Evolutionary conservation across 2,797 vertebrate species (phyloP).

Genomic region (Falco naumanni): DNA sequence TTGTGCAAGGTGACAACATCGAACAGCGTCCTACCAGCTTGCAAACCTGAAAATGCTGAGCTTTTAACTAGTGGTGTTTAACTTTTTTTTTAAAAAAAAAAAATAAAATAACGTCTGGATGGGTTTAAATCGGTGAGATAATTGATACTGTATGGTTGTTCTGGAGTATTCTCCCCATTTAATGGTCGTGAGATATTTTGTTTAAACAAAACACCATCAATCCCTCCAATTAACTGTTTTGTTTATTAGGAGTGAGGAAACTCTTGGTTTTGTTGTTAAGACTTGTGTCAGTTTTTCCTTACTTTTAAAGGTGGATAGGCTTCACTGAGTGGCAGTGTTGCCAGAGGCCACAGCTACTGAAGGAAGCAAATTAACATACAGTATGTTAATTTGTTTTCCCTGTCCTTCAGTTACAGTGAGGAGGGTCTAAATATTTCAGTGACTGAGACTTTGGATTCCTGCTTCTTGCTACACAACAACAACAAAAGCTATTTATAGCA

Average conservation of each 20-base stretch:
- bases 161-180: neutral
- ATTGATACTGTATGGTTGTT: constrained; percentile 7
- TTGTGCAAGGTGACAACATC: neutral
- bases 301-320: neutral
- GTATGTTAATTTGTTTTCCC: constrained; percentile 44
- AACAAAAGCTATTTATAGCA: constrained; percentile 66
- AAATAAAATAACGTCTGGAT: neutral
- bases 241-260: neutral
- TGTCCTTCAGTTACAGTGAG: constrained; percentile 17
- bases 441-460: constrained; percentile 41
- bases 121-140: neutral
- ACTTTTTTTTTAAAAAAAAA: neutral
- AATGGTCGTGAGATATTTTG: constrained; percentile 2
- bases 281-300: neutral
- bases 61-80: neutral
- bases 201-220: constrained; percentile 35
- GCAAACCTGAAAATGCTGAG: neutral
- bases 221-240: neutral
- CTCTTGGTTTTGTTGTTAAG: neutral
- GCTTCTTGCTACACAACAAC: constrained; percentile 53
- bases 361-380: constrained; percentile 24
- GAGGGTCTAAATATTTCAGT: constrained; percentile 39
- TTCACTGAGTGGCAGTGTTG: neutral
- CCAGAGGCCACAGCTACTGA: neutral
- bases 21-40: neutral